Conservation (phyloP, 2,113 vertebrate genomes). For the Ochotona curzoniae region DNA sequence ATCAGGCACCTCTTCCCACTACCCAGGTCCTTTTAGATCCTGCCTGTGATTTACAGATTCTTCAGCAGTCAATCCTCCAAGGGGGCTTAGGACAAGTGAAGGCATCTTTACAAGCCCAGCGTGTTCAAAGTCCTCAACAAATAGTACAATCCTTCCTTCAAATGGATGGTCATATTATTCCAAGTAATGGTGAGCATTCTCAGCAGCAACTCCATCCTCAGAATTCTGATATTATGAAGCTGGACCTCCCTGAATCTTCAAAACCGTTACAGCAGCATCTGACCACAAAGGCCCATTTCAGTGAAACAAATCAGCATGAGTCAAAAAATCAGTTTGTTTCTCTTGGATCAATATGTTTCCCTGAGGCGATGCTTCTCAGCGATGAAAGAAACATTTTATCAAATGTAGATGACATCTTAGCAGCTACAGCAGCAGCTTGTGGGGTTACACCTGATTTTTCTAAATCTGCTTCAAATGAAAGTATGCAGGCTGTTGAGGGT, state of each 20-base stretch:
- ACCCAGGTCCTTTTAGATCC: constrained; percentile 94
- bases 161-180: constrained; percentile 92
- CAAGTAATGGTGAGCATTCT: constrained; percentile 87
- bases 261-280: constrained; percentile 91
- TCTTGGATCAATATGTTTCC: constrained; percentile 96
- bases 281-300: constrained; percentile 91
- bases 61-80: constrained; percentile 94
- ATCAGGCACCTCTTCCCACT: constrained; percentile 92
- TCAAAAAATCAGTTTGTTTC: constrained; percentile 95
- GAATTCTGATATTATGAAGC: constrained; percentile 89
- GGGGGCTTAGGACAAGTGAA: constrained; percentile 90
- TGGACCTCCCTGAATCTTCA: constrained; percentile 89
- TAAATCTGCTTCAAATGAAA: constrained; percentile 92
- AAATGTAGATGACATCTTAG: constrained; percentile 97
- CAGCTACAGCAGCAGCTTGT: constrained; percentile 96
- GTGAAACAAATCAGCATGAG: constrained; percentile 91
- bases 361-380: constrained; percentile 95
- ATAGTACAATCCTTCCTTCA: constrained; percentile 92
- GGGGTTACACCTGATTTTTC: constrained; percentile 96
- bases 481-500: constrained; percentile 89
- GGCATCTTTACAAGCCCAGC: constrained; percentile 88
- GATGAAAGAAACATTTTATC: constrained; percentile 98
- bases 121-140: constrained; percentile 89
- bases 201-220: constrained; percentile 90
- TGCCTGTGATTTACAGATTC: constrained; percentile 91